phyloP scores from a whole-genome alignment of 2,888 invertebrate genomes.

The Agrotis puta region DNA sequence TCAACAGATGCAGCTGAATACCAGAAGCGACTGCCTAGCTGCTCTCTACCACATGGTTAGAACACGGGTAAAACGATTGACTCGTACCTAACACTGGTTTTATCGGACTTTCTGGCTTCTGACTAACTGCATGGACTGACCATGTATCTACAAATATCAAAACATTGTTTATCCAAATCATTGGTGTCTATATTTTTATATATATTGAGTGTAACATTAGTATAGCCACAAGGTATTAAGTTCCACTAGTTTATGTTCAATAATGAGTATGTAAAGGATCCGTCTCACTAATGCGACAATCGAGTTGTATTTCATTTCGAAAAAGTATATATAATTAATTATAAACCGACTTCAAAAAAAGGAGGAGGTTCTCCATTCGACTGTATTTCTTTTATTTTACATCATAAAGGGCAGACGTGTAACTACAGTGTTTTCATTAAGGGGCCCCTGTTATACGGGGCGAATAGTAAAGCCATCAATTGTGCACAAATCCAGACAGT shows the following conservation, averaged over 20 bases:
- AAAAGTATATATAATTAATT: no score
- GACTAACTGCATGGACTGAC: neutral
- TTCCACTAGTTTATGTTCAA: constrained; percentile 25
- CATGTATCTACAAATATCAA: neutral
- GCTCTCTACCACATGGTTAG: no score
- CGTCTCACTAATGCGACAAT: neutral
- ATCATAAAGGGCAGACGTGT: neutral
- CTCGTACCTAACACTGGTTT: no score
- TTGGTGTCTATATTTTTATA: neutral
- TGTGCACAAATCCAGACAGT: no score
- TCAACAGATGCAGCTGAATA: neutral
- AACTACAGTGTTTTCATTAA: no score
- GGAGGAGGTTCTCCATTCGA: no score
- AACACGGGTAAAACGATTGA: no score
- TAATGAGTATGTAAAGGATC: neutral
- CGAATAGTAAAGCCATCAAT: neutral
- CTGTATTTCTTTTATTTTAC: no score
- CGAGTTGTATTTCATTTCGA: no score
- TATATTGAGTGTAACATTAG: constrained; percentile 10
- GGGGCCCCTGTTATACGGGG: no score
- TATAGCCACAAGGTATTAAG: neutral
- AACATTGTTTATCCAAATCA: neutral
- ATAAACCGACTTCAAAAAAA: no score
- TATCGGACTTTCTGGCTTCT: neutral
- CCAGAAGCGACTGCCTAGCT: neutral